Conservation (phyloP, 2,113 vertebrate species). For the Turdus rufiventris region DNA sequence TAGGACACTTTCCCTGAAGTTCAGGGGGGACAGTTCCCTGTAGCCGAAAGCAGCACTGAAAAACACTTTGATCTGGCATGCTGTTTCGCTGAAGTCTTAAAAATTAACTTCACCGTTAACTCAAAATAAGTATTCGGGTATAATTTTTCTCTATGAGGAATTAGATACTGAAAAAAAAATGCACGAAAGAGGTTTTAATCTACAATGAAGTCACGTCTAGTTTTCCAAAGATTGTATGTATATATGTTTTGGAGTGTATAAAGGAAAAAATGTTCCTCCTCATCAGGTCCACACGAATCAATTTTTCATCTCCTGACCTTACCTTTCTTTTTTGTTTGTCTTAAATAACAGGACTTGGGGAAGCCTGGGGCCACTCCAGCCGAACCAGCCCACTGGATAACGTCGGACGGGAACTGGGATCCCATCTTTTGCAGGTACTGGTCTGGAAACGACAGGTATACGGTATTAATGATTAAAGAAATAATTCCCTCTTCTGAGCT, state of each 20-base stretch:
- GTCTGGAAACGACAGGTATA: not conserved
- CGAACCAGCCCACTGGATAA: conserved; percentile 87
- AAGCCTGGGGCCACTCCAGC: conserved; percentile 94
- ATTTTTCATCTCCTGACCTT: not conserved
- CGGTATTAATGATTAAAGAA: conserved; percentile 63
- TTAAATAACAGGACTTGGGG: conserved; percentile 84
- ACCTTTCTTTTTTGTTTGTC: not conserved
- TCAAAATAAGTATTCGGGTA: not conserved
- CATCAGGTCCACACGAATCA: not conserved
- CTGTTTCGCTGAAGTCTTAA: not conserved
- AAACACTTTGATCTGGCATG: not conserved
- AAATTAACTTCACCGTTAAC: not conserved
- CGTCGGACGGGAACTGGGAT: conserved; percentile 90
- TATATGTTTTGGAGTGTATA: not conserved
- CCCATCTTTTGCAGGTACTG: conserved; percentile 92
- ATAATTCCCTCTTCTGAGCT: conserved; percentile 3
- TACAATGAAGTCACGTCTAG: accelerated
- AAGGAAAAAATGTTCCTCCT: not conserved
- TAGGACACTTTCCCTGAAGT: not conserved
- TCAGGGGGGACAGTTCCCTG: not conserved
- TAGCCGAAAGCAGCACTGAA: not conserved
- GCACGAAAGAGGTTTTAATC: not conserved
- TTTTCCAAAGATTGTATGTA: not conserved
- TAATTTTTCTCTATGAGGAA: not conserved
- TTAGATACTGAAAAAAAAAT: not conserved